phyloP scores from a whole-genome alignment of 2,888 invertebrate genomes.

The Agrochola litura region DNA sequence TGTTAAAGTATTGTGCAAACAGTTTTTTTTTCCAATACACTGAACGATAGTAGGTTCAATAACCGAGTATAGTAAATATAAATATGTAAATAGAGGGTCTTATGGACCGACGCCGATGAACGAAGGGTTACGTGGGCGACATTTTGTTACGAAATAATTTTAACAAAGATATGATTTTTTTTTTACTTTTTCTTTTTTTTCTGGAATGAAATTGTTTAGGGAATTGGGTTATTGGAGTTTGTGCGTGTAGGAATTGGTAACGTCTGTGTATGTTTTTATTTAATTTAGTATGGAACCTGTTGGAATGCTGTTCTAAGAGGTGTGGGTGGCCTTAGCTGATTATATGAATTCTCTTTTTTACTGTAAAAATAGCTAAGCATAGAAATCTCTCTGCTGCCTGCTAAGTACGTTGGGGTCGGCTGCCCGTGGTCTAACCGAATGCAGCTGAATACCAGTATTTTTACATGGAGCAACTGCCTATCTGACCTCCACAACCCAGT shows the following conservation, averaged over 20 bases:
- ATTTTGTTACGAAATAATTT: conserved; percentile 67
- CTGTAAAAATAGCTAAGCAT: too few relatives aligned
- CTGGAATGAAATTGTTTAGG: conserved; percentile 36
- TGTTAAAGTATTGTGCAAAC: conserved; percentile 68
- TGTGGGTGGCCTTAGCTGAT: neutral
- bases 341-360: neutral
- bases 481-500: too few relatives aligned
- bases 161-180: conserved; percentile 58
- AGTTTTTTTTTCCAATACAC: conserved; percentile 76
- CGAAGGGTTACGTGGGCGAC: conserved; percentile 69
- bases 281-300: conserved; percentile 17
- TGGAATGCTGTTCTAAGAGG: neutral
- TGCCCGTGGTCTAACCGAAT: too few relatives aligned
- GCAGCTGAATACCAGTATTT: too few relatives aligned
- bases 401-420: too few relatives aligned
- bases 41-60: conserved; percentile 78
- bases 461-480: too few relatives aligned
- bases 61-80: conserved; percentile 72
- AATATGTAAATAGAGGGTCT: conserved; percentile 74
- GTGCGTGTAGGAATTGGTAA: conserved; percentile 3
- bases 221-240: conserved; percentile 45
- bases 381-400: too few relatives aligned
- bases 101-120: conserved; percentile 43
- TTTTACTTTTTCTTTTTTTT: conserved; percentile 37
- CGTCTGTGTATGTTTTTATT: conserved; percentile 14